Evolutionary conservation across 2,113 vertebrate species (phyloP).

Genomic region (Zingel zingel): DNA sequence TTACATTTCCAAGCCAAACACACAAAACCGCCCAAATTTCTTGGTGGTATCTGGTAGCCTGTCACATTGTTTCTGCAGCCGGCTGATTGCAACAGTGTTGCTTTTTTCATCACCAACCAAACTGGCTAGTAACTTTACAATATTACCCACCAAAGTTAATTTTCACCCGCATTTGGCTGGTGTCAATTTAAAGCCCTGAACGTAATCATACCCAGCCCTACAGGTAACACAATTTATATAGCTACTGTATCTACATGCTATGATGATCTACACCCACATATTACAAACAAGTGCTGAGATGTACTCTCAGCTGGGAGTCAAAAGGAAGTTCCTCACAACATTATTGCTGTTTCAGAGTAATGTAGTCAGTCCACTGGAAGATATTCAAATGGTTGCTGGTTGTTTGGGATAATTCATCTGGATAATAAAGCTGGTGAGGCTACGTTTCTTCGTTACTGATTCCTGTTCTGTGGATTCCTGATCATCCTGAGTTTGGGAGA

Average conservation of each 20-base stretch:
- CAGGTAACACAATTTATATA: not conserved
- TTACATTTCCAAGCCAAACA: too few relatives aligned
- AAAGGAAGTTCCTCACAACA: not conserved
- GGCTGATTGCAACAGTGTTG: too few relatives aligned
- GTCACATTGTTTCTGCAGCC: too few relatives aligned
- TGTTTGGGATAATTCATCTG: not conserved
- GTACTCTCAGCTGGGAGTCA: not conserved
- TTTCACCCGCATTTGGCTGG: too few relatives aligned
- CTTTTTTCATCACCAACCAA: too few relatives aligned
- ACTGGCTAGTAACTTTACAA: too few relatives aligned
- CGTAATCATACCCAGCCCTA: not conserved
- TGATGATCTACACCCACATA: not conserved
- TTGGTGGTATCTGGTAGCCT: too few relatives aligned
- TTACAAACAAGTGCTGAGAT: not conserved
- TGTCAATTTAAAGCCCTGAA: too few relatives aligned
- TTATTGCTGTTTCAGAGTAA: not conserved
- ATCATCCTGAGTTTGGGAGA: slow-evolving; percentile 28
- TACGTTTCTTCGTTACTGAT: not conserved
- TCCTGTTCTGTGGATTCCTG: not conserved
- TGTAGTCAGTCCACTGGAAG: not conserved
- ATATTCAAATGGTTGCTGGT: not conserved
- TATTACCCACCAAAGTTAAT: too few relatives aligned
- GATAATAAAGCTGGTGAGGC: not conserved
- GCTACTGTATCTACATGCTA: slow-evolving; percentile 19
- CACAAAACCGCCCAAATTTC: too few relatives aligned